Evolutionary conservation across 2,888 invertebrate genomes (phyloP).

Genomic region (Campoplex nolae): DNA sequence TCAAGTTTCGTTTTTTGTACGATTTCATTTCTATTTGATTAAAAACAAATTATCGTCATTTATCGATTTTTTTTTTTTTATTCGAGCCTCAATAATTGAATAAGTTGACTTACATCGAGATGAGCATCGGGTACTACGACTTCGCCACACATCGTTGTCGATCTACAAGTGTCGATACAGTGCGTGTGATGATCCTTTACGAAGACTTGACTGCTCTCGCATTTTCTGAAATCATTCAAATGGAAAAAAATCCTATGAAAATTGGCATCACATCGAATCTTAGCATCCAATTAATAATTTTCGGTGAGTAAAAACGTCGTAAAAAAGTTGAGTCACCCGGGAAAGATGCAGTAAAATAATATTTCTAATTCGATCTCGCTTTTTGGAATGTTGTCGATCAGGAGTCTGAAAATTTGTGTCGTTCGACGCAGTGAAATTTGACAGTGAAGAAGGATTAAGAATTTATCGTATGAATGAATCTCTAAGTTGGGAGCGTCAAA

Average conservation of each 20-base stretch:
- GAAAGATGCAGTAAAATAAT: no score
- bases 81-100: background rate
- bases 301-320: no score
- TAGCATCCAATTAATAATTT: no score
- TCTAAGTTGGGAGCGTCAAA: background rate
- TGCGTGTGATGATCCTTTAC: slow-evolving; percentile 93
- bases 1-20: background rate
- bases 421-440: background rate
- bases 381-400: no score
- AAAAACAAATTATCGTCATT: background rate
- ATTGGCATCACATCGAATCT: background rate
- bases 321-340: no score
- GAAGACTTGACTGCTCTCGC: slow-evolving; percentile 94
- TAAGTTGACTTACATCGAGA: slow-evolving; percentile 91
- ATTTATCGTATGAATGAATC: background rate
- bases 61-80: background rate
- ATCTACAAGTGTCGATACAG: slow-evolving; percentile 94
- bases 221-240: slow-evolving; percentile 88
- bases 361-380: no score
- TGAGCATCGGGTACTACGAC: slow-evolving; percentile 96
- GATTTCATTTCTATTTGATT: background rate
- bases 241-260: slow-evolving; percentile 22
- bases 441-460: background rate
- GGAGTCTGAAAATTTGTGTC: background rate
- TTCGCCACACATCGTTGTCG: slow-evolving; percentile 97